Evolutionary conservation across 2,113 vertebrate genomes (phyloP), one percentile per base, ranked within the genome.

Genomic region (Hymenochirus boettgeri): DNA sequence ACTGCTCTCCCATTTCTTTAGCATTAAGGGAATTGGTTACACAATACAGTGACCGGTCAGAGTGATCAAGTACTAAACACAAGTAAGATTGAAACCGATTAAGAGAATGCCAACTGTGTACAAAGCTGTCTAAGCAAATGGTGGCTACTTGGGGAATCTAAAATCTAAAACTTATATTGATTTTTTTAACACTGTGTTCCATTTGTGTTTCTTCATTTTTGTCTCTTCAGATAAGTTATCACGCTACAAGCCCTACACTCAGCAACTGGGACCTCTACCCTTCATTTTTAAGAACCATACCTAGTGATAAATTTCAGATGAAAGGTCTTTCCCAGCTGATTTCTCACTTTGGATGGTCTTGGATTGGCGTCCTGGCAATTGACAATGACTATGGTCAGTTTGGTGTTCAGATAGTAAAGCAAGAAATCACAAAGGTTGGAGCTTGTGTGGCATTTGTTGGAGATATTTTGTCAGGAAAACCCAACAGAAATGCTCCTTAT

Each of bases 231-330:
- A 80, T 97, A 57, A 95, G 93, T 75, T 97, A 82, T 0, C 82
- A 84, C 0, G 91, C 92, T 74, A 94, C 85, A 72, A 88, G 81
- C 0, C 86, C 92, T 21, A 69, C 59, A 42, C 89, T 97, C 72
- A 93, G 90, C 45, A 45, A 88, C 71, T 79, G 77, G 0, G 48
- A 78, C 7, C 13, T 72, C 0, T 97, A 86, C 72, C 92, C 93
- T 0, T 94, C 94, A 3, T 95, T 96, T 76, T 88, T 94, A 81
- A 89, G 93, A 4, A 92, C 89, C 0, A 82, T 91, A 2, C 83
- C 91, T 60, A 88, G 79, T 0, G 93, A 96, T 71, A 86, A 75
- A 8, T 76, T 55, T 74, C 82, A 92, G 75, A 85, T 77, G 3
- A 18, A 60, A 0, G 93, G 79, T 12, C 69, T 92, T 2, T 81